These are phyloP conservation scores for Prolemur simus DNA, from an alignment of 2,113 vertebrate genomes.

Conservation along the genomic window DNA sequence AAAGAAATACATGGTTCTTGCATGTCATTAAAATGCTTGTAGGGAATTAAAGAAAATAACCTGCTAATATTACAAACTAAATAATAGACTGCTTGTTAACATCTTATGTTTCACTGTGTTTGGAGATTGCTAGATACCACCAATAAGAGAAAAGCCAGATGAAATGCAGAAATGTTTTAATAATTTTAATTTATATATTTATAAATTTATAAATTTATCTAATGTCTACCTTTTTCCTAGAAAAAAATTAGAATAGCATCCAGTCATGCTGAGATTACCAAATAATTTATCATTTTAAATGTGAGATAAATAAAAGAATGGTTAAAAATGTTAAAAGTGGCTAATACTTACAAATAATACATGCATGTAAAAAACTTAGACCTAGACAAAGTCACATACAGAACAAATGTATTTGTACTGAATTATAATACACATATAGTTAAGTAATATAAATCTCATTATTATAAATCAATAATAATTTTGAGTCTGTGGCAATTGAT, in stretches of 20 bases:
- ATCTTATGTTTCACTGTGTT: neutral
- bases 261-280: neutral
- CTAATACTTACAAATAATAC: neutral
- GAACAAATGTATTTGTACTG: neutral
- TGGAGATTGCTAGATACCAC: neutral
- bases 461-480: neutral
- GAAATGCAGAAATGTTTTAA: neutral
- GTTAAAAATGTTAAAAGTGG: neutral
- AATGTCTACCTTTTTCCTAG: neutral
- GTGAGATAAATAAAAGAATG: neutral
- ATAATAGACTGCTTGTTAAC: neutral
- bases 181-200: too few relatives aligned
- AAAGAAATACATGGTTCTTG: neutral
- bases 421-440: neutral
- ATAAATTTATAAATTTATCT: neutral
- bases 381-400: neutral
- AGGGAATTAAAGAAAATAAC: neutral
- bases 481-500: neutral
- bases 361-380: neutral
- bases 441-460: neutral
- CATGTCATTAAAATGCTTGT: neutral
- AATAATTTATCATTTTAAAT: neutral
- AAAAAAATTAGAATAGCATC: neutral
- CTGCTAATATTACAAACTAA: neutral
- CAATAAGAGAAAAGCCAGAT: neutral